Conservation (phyloP, 2,797 vertebrate species). For the Halcyon chelicuti region DNA sequence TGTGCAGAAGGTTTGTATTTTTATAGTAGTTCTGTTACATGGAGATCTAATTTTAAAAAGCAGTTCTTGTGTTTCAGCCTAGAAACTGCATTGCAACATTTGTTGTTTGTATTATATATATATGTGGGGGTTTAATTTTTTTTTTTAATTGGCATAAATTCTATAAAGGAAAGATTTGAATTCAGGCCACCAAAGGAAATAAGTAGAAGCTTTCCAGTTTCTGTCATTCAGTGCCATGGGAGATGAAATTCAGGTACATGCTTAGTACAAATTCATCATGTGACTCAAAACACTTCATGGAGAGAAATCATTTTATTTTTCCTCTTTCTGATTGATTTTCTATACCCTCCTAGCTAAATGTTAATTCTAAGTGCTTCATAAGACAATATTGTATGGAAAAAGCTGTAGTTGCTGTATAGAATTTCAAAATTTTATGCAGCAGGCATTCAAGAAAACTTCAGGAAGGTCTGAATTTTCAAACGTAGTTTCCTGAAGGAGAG, state of each 20-base stretch:
- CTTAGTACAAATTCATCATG: background rate
- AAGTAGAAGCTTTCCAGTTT: background rate
- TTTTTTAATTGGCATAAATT: background rate
- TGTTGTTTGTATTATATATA: background rate
- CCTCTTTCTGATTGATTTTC: background rate
- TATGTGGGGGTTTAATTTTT: background rate
- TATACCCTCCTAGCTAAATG: background rate
- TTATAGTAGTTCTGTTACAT: background rate
- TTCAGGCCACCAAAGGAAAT: background rate
- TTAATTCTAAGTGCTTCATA: background rate
- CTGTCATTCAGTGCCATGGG: background rate
- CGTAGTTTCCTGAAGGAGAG: background rate
- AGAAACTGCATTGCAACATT: background rate
- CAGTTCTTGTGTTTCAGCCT: background rate
- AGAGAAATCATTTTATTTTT: background rate
- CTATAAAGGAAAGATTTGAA: background rate
- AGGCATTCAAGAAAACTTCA: background rate
- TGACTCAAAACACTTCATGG: background rate
- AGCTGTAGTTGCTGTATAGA: background rate
- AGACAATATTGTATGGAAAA: background rate
- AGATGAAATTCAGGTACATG: background rate
- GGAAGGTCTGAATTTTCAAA: background rate
- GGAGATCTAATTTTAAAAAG: background rate
- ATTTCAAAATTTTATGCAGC: background rate
- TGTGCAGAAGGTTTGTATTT: background rate